Percentiles rank a stretch among this genome's conserved stretches.
Evolutionary conservation across 2,888 invertebrate genomes (phyloP).

Genomic region (Morinoia aosen): DNA sequence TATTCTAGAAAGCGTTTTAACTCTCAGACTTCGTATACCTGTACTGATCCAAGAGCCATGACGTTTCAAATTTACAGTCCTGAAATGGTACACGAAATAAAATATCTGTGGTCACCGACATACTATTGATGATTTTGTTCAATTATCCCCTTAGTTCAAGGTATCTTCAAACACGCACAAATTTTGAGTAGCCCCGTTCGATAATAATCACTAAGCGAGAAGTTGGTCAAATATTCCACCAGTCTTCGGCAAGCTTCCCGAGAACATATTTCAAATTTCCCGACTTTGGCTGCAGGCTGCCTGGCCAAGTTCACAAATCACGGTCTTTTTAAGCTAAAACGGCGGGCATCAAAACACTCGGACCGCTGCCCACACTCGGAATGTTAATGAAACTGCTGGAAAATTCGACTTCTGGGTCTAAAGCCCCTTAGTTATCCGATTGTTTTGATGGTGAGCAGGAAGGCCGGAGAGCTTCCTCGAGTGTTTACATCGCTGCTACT

Average conservation of each 20-base stretch:
- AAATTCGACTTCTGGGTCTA: background rate
- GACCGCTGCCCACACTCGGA: slow-evolving; percentile 7
- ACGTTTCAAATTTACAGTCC: too few species aligned
- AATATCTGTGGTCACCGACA: too few species aligned
- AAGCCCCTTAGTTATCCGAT: slow-evolving; percentile 27
- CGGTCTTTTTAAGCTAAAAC: background rate
- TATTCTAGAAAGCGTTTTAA: too few species aligned
- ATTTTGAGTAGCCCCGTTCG: background rate
- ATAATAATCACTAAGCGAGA: background rate
- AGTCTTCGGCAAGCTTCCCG: background rate
- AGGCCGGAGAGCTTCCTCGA: background rate
- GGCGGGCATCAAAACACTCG: slow-evolving; percentile 47
- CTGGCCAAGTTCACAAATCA: slow-evolving; percentile 35
- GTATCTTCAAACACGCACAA: background rate
- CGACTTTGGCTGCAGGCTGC: background rate
- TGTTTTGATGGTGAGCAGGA: slow-evolving; percentile 20
- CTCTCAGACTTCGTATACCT: too few species aligned
- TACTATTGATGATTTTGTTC: too few species aligned
- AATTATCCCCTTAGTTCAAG: too few species aligned
- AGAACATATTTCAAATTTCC: background rate
- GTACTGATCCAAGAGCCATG: too few species aligned
- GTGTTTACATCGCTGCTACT: slow-evolving; percentile 1
- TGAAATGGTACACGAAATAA: too few species aligned
- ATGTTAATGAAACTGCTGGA: slow-evolving; percentile 24
- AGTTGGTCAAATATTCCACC: background rate